phyloP scores from a whole-genome alignment of 64 coral and sea anemone species.

The Montipora sp. region DNA sequence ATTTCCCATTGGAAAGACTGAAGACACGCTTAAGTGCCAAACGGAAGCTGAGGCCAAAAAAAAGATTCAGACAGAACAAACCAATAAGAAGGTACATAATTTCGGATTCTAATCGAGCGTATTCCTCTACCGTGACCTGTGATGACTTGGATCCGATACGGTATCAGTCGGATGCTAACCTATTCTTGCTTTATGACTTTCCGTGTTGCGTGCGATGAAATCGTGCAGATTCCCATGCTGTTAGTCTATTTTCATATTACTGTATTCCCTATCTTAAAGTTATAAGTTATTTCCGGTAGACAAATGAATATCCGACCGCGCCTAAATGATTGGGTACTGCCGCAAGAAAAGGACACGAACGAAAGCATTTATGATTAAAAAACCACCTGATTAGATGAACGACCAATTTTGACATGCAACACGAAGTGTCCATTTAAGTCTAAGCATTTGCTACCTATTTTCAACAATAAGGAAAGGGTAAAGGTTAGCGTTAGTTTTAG shows the following conservation, averaged over 20 bases:
- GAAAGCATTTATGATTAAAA: neutral
- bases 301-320: neutral
- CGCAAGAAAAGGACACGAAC: neutral
- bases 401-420: too few species aligned
- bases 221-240: neutral
- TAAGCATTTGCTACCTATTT: too few species aligned
- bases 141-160: neutral
- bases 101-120: neutral
- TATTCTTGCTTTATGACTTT: neutral
- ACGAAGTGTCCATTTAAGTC: too few species aligned
- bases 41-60: neutral
- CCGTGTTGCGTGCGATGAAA: neutral
- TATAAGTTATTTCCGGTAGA: neutral
- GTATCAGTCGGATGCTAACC: neutral
- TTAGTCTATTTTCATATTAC: neutral
- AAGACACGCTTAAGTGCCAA: too few species aligned
- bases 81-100: neutral
- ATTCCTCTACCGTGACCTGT: neutral
- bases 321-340: neutral
- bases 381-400: too few species aligned
- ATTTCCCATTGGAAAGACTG: too few species aligned
- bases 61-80: neutral
- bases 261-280: neutral
- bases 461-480: too few species aligned
- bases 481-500: too few species aligned